Evolutionary conservation across 2,888 invertebrate species (phyloP), one percentile per base, ranked within the genome.

Genomic region (Hecatera dysodea): DNA sequence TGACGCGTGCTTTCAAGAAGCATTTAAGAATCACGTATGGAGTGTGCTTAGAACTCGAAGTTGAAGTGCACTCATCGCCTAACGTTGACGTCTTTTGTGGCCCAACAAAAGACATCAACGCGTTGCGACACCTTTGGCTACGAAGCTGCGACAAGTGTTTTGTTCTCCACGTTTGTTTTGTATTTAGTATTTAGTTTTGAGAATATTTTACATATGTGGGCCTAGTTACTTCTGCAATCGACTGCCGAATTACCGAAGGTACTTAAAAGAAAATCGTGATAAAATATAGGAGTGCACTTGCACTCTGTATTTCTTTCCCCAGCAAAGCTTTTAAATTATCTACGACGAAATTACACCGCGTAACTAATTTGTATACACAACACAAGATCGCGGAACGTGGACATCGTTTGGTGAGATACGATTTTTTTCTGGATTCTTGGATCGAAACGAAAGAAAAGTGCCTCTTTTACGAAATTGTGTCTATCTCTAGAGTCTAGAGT

Each of bases 51-150:
- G 33, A n/a, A n/a, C n/a, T n/a, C n/a, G n/a, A 60, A 48, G 59
- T 29, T 29, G 42, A n/a, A n/a, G 53, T 53, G 48, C 75, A 71
- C 27, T 65, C 46, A 19, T 12, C 67, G 56, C 27, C n/a, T n/a
- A n/a, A n/a, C n/a, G n/a, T n/a, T n/a, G n/a, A n/a, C n/a, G n/a
- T n/a, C n/a, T n/a, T n/a, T n/a, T n/a, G 52, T 48, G 62, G 44
- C 50, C 81, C 36, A 81, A 84, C 80, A 90, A 89, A 89, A 88
- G 90, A 90, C 84, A 84, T 89, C 86, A 90, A 90, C 89, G 89
- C 82, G 83, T 71, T 81, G n/a, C 57, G 48, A 46, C 78, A 67
- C 61, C 52, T 42, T 53, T 50, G 36, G 19, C 24, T 19, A 24
- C 56, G 6, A n/a, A 12, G 29, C 27, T 61, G 57, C 42, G 27